Base-by-base conservation (phyloP, 2,113 vertebrate genomes). In the Ophiodon elongatus region DNA sequence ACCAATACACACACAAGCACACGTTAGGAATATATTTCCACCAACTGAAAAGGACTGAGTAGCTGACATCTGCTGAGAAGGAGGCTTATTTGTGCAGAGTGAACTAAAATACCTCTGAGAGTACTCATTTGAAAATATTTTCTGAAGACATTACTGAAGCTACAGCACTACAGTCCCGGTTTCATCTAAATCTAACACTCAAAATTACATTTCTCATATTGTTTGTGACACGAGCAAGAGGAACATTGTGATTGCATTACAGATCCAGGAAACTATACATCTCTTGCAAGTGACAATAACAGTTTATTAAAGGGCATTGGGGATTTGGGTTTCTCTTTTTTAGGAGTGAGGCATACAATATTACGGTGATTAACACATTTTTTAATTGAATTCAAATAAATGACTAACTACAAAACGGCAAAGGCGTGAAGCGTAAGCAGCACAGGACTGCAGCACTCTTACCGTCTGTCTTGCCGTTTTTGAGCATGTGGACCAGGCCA, bases 391-490 rank as follows among this genome's bases (percentile, higher is more conserved):
- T 14, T 65, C 8, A 41, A 66, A 41, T 66, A 23, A 52, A 62
- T 56, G 11, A 37, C 1, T 4, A 37, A 33, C n/a, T 3, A 52
- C 8, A 33, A n/a, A n/a, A 54, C 5, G 11, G 10, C 37, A 3
- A n/a, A 27, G 7, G 41, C 39, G 19, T 13, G 1, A 71, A 8
- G 52, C 25, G 8, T 39, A 41, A n/a, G n/a, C 13, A n/a, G 15
- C 17, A 57, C 0, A 45, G 4, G 17, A 4, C 9, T 3, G 52
- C 64, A 60, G 78, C 8, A 60, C 90, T 85, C 92, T 87, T 94
- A 99, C 98, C 98, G 94, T 99, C 98, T 57, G 98, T 99, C 93
- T 99, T 99, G 77, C 98, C 98, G 17, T 99, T 99, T 94, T 99
- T 99, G 80, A 99, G 95, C 98, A 99, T 99, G 94, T 99, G 98